A percentile compares a stretch with the other conserved stretches of the same genome.
Conservation (phyloP, 2,888 invertebrate species). For the Eremobia ochroleuca region DNA sequence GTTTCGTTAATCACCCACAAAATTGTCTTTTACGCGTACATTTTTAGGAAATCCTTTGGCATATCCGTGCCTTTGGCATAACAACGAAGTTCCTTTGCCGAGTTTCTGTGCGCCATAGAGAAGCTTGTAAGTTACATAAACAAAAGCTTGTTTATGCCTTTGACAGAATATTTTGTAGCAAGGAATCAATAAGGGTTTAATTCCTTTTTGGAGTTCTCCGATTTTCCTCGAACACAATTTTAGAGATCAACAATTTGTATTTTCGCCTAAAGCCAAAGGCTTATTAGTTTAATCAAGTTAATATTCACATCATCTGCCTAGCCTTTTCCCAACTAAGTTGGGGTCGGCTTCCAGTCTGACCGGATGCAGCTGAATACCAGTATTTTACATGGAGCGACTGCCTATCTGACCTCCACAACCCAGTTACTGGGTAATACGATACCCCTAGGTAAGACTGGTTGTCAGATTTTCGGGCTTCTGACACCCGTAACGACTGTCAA, state of each 20-base stretch:
- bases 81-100: constrained; percentile 34
- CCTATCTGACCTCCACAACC: no score
- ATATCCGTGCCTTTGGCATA: constrained; percentile 33
- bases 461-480: no score
- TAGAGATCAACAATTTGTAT: background rate
- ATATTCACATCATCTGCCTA: background rate
- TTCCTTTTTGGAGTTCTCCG: background rate
- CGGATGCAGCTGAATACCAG: no score
- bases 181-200: background rate
- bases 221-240: background rate
- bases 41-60: constrained; percentile 34
- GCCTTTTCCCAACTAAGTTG: no score
- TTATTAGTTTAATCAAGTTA: background rate
- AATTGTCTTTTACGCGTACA: background rate
- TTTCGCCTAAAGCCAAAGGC: background rate
- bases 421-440: no score
- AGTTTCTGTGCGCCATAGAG: constrained; percentile 26
- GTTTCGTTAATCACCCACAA: constrained; percentile 18
- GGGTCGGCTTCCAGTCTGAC: no score
- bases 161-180: background rate
- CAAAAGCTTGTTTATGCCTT: constrained; percentile 17
- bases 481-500: no score
- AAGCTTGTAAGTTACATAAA: constrained; percentile 34
- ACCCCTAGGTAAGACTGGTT: no score
- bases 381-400: no score